A percentile compares a stretch with the other conserved stretches of the same genome.
phyloP scores from a whole-genome alignment of 2,113 vertebrate species.

The Anguilla japonica region DNA sequence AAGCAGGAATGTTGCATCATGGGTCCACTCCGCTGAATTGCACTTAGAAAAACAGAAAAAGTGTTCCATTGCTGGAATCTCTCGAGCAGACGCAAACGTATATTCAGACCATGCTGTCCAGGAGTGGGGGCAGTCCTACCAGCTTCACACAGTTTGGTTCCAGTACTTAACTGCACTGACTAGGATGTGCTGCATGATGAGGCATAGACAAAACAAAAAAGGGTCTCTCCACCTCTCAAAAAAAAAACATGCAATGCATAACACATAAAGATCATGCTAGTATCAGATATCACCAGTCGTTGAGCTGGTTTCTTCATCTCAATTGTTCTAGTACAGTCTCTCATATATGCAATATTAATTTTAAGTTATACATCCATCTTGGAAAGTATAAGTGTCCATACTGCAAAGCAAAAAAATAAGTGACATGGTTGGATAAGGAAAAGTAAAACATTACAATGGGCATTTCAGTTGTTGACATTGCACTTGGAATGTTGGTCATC shows the following conservation, averaged over 20 bases:
- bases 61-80: not conserved
- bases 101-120: not conserved
- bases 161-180: not conserved
- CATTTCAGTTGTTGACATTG: not conserved
- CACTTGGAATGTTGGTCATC: not conserved
- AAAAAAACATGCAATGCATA: not conserved
- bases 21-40: constrained; percentile 10
- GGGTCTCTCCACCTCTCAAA: not conserved
- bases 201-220: no score
- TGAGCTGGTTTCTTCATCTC: not conserved
- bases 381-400: not conserved
- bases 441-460: not conserved
- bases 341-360: not conserved
- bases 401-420: not conserved
- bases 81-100: not conserved
- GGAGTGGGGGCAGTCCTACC: not conserved
- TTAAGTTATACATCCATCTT: not conserved
- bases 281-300: not conserved
- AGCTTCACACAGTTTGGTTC: not conserved
- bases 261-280: not conserved
- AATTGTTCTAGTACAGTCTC: not conserved
- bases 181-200: not conserved
- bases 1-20: not conserved
- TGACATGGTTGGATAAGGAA: not conserved
- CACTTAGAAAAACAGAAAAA: not conserved